phyloP scores from a whole-genome alignment of 2,888 invertebrate species.

The Eupithecia exiguata region DNA sequence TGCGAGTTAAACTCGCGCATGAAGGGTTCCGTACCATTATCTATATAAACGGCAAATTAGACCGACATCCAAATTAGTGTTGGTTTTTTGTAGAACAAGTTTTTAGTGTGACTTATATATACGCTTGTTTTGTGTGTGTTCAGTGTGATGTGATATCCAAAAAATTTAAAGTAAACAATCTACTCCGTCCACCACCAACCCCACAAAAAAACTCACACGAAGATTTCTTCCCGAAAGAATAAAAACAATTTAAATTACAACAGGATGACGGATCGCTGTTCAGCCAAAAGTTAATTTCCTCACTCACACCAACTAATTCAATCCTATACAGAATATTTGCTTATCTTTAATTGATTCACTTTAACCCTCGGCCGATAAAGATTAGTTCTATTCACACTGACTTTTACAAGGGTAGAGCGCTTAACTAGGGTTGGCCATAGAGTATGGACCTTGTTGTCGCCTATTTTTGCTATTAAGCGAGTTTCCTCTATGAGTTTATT shows the following conservation, averaged over 20 bases:
- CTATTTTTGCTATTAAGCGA: slow-evolving; percentile 41
- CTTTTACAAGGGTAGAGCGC: slow-evolving; percentile 82
- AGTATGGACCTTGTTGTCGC: slow-evolving; percentile 33
- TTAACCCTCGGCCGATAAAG: slow-evolving; percentile 79
- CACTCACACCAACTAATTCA: slow-evolving; percentile 78
- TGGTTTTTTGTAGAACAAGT: too few species aligned
- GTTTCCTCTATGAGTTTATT: slow-evolving; percentile 40
- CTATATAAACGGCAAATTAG: too few species aligned
- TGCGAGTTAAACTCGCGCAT: too few species aligned
- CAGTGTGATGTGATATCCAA: not conserved
- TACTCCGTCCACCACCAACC: not conserved
- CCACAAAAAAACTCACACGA: slow-evolving; percentile 33
- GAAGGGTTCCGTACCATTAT: too few species aligned
- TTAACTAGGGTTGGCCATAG: slow-evolving; percentile 71
- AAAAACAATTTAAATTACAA: slow-evolving; percentile 61
- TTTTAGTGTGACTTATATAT: too few species aligned
- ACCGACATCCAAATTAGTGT: too few species aligned
- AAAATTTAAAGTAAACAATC: not conserved
- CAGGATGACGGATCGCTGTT: slow-evolving; percentile 75
- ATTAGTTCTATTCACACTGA: slow-evolving; percentile 82
- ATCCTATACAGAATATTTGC: slow-evolving; percentile 79
- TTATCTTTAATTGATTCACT: slow-evolving; percentile 84
- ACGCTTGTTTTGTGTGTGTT: too few species aligned
- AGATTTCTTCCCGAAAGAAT: slow-evolving; percentile 50
- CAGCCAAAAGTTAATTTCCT: slow-evolving; percentile 80